Conservation (phyloP, 1,140 invertebrate species). For the Leguminivora glycinivorella region DNA sequence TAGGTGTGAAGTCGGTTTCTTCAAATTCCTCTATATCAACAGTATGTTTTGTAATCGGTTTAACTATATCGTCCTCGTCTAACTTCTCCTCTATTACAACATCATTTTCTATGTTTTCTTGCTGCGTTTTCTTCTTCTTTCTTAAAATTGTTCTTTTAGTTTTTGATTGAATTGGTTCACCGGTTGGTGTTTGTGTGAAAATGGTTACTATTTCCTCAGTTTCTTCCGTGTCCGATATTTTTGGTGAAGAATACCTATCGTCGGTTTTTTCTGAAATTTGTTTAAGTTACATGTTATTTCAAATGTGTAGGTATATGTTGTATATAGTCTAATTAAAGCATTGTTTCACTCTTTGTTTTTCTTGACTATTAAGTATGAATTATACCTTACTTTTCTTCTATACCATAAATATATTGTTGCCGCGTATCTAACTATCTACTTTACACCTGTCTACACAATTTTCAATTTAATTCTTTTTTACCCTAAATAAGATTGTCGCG, state of each 20-base stretch:
- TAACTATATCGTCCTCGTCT: conserved; percentile 57
- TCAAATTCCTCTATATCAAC: conserved; percentile 67
- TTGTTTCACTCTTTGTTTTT: too few species aligned
- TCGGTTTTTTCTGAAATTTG: conserved; percentile 51
- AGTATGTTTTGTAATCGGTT: conserved; percentile 39
- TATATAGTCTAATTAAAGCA: not conserved
- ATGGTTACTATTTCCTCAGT: conserved; percentile 80
- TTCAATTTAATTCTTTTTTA: too few species aligned
- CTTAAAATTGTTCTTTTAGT: conserved; percentile 79
- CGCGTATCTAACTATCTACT: too few species aligned
- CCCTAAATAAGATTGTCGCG: too few species aligned
- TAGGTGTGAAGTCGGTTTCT: conserved; percentile 46
- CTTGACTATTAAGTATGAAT: too few species aligned
- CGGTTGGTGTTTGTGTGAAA: conserved; percentile 71
- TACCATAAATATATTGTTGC: too few species aligned
- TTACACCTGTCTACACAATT: too few species aligned
- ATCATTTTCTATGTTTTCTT: conserved; percentile 54
- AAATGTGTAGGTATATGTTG: not conserved
- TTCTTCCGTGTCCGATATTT: conserved; percentile 75
- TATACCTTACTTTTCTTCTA: too few species aligned
- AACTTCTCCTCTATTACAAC: conserved; percentile 75
- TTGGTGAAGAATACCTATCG: conserved; percentile 49
- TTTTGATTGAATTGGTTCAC: conserved; percentile 75
- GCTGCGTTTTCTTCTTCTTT: conserved; percentile 54
- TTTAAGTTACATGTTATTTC: not conserved